Percentiles rank a stretch among this genome's conserved stretches.
Conservation (phyloP, 2,888 invertebrate species). For the Noctua comes region DNA sequence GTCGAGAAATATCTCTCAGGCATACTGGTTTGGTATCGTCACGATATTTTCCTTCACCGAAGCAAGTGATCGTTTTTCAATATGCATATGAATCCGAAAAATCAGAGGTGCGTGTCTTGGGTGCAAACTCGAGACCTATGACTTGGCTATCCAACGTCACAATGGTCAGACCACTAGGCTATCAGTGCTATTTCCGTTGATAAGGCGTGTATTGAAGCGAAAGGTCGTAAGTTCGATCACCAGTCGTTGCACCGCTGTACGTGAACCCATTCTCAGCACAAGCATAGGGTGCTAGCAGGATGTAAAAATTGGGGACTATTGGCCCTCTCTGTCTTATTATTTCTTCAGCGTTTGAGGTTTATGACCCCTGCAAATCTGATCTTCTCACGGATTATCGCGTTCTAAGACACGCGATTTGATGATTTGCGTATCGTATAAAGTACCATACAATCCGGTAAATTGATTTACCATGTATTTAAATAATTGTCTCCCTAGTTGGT, state of each 20-base stretch:
- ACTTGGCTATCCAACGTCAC: background rate
- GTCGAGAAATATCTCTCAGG: background rate
- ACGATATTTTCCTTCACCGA: background rate
- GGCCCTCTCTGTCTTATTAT: background rate
- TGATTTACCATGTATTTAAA: background rate
- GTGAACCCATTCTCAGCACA: slow-evolving; percentile 1
- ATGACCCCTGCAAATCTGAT: background rate
- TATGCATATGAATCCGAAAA: background rate
- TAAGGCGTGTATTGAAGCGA: background rate
- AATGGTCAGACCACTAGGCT: background rate
- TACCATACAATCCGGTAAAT: background rate
- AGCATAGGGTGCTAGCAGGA: background rate
- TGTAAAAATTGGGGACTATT: slow-evolving; percentile 7
- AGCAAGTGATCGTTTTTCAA: background rate
- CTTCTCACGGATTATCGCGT: background rate
- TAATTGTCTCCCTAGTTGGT: background rate
- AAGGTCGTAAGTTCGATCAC: background rate
- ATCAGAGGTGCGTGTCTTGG: background rate
- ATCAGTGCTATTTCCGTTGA: background rate
- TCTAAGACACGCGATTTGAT: background rate
- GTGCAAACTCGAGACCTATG: background rate
- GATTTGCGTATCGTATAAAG: background rate
- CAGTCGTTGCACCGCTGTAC: slow-evolving; percentile 3
- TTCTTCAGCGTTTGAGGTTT: background rate
- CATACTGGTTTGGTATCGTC: background rate